Evolutionary conservation across 2,113 vertebrate species (phyloP), one percentile per base, ranked within the genome.

Genomic region (Hiodon alosoides): DNA sequence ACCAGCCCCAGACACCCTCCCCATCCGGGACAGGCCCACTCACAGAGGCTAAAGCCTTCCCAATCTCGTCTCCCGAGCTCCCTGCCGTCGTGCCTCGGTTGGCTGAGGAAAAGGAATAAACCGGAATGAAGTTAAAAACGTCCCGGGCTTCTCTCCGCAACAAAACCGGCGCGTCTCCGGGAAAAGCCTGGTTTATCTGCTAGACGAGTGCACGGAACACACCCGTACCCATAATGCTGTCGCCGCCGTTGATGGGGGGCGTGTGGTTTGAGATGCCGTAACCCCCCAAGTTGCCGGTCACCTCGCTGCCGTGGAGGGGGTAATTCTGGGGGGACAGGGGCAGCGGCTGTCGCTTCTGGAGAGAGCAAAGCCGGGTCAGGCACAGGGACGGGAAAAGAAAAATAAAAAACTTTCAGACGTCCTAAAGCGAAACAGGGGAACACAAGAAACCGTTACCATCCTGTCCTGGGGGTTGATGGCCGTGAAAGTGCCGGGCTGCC

Each of bases 41-140:
- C 88, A 99, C 97, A 81, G 96, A 98, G 83, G 95, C 96, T 80
- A 99, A 87, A 4, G 97, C 97, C 90, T 99, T 98, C 82, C 96
- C 97, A 6, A 99, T 95, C 4, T 97, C 97, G 0, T 97, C 97
- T 51, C 97, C 96, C 0, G 97, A 98, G 87, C 97, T 99, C 78
- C 95, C 91, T 3, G 95, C 91, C 0, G 92, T 86, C 67, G 86
- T 87, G 69, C 90, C 92, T 67, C 95, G 90, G 82, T 93, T 93
- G 52, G 90, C 97, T 98, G 85, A 11, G 70, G 53, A 11, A 17
- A 1, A 67, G 46, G 67, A 58, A 74, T 7, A 69, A 3, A 4
- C 48, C 52, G 16, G 62, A 67, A 57, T 69, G 59, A 7, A 50
- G 9, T n/a, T 31, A 31, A 31, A 31, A 31, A 31, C 31, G 31